Evolutionary conservation across 1,140 invertebrate genomes (phyloP).

Genomic region (Hirudo medicinalis): DNA sequence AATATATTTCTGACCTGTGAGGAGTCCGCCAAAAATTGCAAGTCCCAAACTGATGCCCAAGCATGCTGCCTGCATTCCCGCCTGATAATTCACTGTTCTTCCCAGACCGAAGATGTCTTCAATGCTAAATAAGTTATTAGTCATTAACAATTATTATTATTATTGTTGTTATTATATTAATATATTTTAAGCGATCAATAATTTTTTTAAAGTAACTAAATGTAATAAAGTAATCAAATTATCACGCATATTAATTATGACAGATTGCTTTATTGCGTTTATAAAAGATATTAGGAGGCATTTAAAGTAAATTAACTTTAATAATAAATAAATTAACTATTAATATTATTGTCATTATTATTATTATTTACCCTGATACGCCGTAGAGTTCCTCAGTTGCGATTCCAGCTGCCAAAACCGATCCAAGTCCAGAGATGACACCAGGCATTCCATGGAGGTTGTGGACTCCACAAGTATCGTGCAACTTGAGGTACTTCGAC

Average conservation of each 20-base stretch:
- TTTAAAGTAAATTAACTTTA: background rate
- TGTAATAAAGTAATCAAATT: no score
- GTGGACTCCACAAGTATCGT: slow-evolving; percentile 88
- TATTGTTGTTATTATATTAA: background rate
- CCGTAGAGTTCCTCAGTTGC: slow-evolving; percentile 46
- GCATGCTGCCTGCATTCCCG: slow-evolving; percentile 11
- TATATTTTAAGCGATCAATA: no score
- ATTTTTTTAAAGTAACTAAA: no score
- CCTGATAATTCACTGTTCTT: background rate
- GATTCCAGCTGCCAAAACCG: slow-evolving; percentile 58
- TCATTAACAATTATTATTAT: no score
- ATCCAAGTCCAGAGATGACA: slow-evolving; percentile 63
- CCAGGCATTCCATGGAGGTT: slow-evolving; percentile 93
- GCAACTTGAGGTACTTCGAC: slow-evolving; percentile 53
- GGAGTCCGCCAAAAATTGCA: slow-evolving; percentile 10
- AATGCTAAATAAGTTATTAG: background rate
- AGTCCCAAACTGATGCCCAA: slow-evolving; percentile 10
- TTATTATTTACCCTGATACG: no score
- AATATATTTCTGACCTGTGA: background rate
- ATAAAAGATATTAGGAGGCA: no score
- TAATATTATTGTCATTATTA: no score
- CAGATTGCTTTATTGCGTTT: no score
- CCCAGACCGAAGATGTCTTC: background rate
- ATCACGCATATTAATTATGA: no score
- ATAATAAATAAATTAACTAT: background rate